Conservation (phyloP, 2,113 vertebrate species). For the Sinosuthora webbiana region DNA sequence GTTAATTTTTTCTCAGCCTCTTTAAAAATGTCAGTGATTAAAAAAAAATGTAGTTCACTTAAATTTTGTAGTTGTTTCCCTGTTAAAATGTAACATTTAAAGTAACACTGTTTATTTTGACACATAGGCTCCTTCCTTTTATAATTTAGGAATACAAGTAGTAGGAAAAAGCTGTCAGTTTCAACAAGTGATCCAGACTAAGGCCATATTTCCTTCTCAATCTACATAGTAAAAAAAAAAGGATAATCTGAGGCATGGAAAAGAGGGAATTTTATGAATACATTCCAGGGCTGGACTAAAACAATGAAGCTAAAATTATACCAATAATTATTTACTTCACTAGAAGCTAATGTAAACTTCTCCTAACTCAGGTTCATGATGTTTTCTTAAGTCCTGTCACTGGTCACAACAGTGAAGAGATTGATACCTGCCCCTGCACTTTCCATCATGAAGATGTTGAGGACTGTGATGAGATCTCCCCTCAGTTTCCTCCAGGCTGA, state of each 20-base stretch:
- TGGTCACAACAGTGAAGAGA: background rate
- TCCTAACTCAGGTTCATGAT: background rate
- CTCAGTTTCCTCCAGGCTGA: background rate
- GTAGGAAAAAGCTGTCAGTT: background rate
- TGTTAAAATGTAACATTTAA: background rate
- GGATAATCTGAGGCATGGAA: background rate
- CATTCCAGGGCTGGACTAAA: background rate
- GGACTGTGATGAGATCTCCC: background rate
- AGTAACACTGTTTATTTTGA: background rate
- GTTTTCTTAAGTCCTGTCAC: background rate
- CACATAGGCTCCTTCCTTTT: background rate
- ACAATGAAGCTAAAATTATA: background rate
- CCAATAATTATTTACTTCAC: background rate
- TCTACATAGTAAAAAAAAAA: background rate
- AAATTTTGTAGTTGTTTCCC: background rate
- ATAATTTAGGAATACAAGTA: background rate
- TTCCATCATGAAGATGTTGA: background rate
- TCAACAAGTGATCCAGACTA: background rate
- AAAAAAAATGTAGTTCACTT: background rate
- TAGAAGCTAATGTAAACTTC: background rate
- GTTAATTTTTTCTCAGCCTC: background rate
- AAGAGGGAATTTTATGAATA: background rate
- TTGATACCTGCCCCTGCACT: fast-evolving
- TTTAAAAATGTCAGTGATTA: background rate
- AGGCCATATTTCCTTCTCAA: background rate